Evolutionary conservation across 1,140 invertebrate species (phyloP), one percentile per base, ranked within the genome.

Genomic region (Atta texana): DNA sequence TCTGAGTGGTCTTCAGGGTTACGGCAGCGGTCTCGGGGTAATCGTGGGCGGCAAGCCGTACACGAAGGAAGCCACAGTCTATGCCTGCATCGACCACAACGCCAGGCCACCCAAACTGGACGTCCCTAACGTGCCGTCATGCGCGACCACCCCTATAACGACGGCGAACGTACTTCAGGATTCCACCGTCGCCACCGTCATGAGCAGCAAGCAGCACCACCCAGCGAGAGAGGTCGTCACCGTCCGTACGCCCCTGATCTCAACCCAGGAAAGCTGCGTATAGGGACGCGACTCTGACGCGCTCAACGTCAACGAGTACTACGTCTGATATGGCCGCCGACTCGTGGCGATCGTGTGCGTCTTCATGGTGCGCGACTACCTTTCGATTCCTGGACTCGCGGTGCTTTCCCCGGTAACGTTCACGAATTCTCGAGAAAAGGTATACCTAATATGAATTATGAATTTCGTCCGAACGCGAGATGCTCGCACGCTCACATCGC

Each of bases 241-340:
- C 4, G 97, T 98, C 21, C 96, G 97, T 90, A 98, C 97, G 44
- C 98, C 97, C 1, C 95, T 98, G 2, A 97, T 98, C 77, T 97
- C 97, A 68, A 97, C 97, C 92, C 97, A 98, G 93, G 98, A 98
- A 93, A 98, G 97, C 93, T 98, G 97, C 93, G 98, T 98, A 94
- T 98, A 98, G 95, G 95, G 94, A 75, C 90, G 94, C 92, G 94
- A 95, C 34, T 88, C 92, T 91, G 95, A 95, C 94, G 94, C 95
- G 93, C 94, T 95, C 89, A 94, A 94, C 92, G 92, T 95, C 92
- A 95, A 95, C 92, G 95, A 95, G 90, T 95, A 95, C 90, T 95
- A 95, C 92, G 95, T 95, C 90, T 95, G 94, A 95, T 92, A 81
- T 93, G 91, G 88, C 89, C 90, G 92, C 91, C 28, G 77, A 3